Evolutionary conservation across 2,113 vertebrate genomes (phyloP), one percentile per base, ranked within the genome.

Genomic region (Cyrtonyx montezumae): DNA sequence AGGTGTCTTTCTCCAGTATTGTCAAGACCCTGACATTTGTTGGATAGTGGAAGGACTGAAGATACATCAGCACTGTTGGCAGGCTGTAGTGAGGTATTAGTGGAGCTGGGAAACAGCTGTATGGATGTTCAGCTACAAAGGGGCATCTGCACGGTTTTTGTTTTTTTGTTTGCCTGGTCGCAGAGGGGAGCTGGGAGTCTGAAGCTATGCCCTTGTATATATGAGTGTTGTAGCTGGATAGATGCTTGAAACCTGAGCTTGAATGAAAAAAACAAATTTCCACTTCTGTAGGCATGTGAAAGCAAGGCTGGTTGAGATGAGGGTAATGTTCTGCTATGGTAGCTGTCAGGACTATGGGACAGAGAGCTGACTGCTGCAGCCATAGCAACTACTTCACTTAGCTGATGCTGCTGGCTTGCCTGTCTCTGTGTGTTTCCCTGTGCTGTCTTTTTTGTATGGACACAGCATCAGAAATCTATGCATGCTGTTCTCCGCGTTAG

Each of bases 361-460:
- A 77, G 83, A 79, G 83, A 45, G 63, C 63, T 61, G 84, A 48
- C 32, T 26, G 68, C 91, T 93, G 65, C 74, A 91, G 90, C 85
- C 26, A 68, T 93, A 69, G 67, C 90, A 46, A 46, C 53, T 59
- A 49, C 67, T 62, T 46, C 42, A 8, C 75, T 88, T 75, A 77
- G 93, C 80, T 87, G 36, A 42, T 93, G 63, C 93, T 92, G 81
- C 86, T 95, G 91, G 46, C 91, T 90, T 86, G 94, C 90, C 74
- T 80, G 71, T 70, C 63, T 87, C 49, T 84, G 32, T 86, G 75
- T 83, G 70, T 92, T 56, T 69, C 59, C 91, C 65, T 80, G 61
- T 83, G 82, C 91, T 95, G 75, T 73, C 51, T 87, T 59, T 59
- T 88, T 11, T 32, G 15, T 74, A 25, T 13, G 21, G 68, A 40